Base-by-base conservation (phyloP, 1,140 invertebrate species). In the Brachionus asplanchnoidis region DNA sequence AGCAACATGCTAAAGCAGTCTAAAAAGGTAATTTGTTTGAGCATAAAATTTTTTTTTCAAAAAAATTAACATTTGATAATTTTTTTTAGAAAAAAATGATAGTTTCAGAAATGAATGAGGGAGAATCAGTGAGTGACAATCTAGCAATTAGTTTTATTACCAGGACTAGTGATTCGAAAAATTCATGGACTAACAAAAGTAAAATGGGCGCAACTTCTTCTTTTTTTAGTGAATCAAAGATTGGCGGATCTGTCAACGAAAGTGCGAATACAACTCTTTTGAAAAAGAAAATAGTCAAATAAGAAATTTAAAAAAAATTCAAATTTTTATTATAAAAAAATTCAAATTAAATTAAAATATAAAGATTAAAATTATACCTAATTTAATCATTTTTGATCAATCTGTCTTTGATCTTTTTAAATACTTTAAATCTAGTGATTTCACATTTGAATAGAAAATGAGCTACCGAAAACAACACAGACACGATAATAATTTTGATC, bases 401-500 rank as follows among this genome's bases (percentile, higher is more conserved):
- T 36, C 73, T 44, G 20, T 77, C 32, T 46, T 77, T 77, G 23
- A 77, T 77, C n/a, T 28, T 36, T 50, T 36, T 77, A 77, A 77
- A 77, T 50, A 77, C 46, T 5, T 28, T n/a, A 14, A 70, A 28
- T 46, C 68, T 70, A n/a, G 7, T 40, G 20, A 70, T 8, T 44
- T 73, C 60, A 53, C n/a, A 84, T 73, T 53, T 50, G 65, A 84
- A 84, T 65, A 84, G 28, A 56, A 60, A 56, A 17, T 60, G 46
- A 36, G 66, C 73, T 5, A 73, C 12, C 14, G 60, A 84, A 23
- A 75, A 73, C 4, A 84, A 36, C 42, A 40, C 65, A 0, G 84
- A 78, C 17, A 85, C 68, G 26, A 80, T 82, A 28, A 90, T 85
- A 56, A 88, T 91, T 84, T 90, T 91, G 17, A 87, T 87, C 89